Conservation (phyloP, 2,113 vertebrate genomes). For the Guaruba guarouba region DNA sequence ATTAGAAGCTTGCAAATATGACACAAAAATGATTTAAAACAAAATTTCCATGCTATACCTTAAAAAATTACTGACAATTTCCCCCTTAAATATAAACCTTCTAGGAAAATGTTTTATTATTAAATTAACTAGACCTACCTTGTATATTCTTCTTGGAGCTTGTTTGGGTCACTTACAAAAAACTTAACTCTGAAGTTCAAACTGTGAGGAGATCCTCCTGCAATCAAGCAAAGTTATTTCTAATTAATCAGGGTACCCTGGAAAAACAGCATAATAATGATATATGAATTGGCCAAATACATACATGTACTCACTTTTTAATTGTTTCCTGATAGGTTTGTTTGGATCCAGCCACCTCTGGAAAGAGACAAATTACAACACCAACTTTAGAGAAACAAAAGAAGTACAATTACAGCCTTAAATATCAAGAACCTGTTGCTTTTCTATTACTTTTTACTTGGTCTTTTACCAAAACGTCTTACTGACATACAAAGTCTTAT, state of each 20-base stretch:
- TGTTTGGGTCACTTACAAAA: slow-evolving; percentile 93
- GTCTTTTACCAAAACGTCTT: neutral
- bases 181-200: slow-evolving; percentile 99
- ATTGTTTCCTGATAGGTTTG: slow-evolving; percentile 98
- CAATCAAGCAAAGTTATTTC: slow-evolving; percentile 58
- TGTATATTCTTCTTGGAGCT: slow-evolving; percentile 99
- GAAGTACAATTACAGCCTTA: neutral
- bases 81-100: neutral
- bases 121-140: slow-evolving; percentile 77
- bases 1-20: neutral
- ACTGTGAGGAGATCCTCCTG: slow-evolving; percentile 95
- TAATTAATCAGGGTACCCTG: slow-evolving; percentile 72
- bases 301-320: slow-evolving; percentile 90
- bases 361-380: slow-evolving; percentile 70
- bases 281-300: slow-evolving; percentile 45
- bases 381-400: neutral
- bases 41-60: neutral
- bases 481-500: neutral
- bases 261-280: slow-evolving; percentile 19
- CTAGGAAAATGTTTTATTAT: neutral
- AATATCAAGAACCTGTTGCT: neutral
- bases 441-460: neutral
- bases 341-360: slow-evolving; percentile 98
- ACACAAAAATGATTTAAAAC: neutral
- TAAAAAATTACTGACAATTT: neutral